Evolutionary conservation across 2,797 vertebrate genomes (phyloP).

Genomic region (Chrosomus eos): DNA sequence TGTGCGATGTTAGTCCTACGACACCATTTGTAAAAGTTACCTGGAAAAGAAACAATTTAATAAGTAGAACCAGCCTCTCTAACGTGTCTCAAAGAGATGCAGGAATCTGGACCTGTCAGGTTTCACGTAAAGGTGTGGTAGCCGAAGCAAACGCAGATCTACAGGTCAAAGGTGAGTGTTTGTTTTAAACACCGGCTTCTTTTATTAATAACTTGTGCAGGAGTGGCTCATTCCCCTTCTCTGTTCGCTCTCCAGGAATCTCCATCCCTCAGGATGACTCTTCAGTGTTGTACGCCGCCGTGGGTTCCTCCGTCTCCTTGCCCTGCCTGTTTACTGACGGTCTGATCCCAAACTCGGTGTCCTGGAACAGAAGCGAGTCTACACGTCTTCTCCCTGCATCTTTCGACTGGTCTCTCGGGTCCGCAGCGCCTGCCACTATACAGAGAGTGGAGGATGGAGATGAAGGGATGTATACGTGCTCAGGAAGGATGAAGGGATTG

Average conservation of each 20-base stretch:
- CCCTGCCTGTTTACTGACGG: slow-evolving; percentile 74
- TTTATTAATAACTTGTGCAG: background rate
- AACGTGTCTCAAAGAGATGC: slow-evolving; percentile 49
- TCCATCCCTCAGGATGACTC: slow-evolving; percentile 62
- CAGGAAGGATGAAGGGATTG: slow-evolving; percentile 44
- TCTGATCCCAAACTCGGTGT: slow-evolving; percentile 20
- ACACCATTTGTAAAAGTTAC: fast-evolving
- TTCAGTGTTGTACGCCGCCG: slow-evolving; percentile 66
- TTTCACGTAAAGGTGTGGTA: slow-evolving; percentile 23
- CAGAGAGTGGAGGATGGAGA: slow-evolving; percentile 65
- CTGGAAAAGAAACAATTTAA: slow-evolving; percentile 66
- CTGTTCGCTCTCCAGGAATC: slow-evolving; percentile 70
- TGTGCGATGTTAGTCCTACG: slow-evolving; percentile 67
- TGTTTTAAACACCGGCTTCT: background rate
- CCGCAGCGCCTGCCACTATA: slow-evolving; percentile 58
- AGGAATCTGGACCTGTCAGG: slow-evolving; percentile 74
- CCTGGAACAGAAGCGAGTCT: slow-evolving; percentile 66
- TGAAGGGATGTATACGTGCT: slow-evolving; percentile 73
- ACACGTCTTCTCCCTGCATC: slow-evolving; percentile 40
- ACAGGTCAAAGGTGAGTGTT: slow-evolving; percentile 71
- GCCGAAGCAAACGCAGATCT: slow-evolving; percentile 59
- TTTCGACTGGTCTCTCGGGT: slow-evolving; percentile 20
- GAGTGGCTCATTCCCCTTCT: background rate
- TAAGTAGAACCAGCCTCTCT: background rate
- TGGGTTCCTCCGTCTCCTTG: slow-evolving; percentile 69